Percentiles rank a stretch among this genome's conserved stretches.
phyloP scores from a whole-genome alignment of 2,888 invertebrate genomes.

The Cephalotes varians region DNA sequence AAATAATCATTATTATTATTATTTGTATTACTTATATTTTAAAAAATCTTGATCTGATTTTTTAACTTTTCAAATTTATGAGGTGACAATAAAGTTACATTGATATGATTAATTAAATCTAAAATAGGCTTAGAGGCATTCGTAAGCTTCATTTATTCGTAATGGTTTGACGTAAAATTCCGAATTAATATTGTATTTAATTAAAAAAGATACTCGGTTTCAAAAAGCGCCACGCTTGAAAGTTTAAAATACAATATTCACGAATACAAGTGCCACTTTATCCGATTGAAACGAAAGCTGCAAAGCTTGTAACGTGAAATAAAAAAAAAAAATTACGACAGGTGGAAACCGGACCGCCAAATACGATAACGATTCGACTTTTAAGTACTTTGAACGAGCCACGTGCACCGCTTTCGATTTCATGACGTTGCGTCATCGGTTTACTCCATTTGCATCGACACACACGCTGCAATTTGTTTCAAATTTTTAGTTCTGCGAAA shows the following conservation, averaged over 20 bases:
- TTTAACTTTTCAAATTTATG: not conserved
- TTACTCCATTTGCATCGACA: not conserved
- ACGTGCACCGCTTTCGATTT: conserved; percentile 6
- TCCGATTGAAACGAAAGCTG: not conserved
- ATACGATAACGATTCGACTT: not conserved
- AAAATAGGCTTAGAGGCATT: not conserved
- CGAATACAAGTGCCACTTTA: not conserved
- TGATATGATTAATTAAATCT: not conserved
- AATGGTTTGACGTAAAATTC: not conserved
- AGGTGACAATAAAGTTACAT: not conserved
- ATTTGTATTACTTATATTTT: not conserved
- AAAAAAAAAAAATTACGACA: conserved; percentile 12
- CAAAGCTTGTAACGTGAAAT: conserved; percentile 4
- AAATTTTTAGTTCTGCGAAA: not conserved
- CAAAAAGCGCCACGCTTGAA: not conserved
- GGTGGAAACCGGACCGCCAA: not conserved
- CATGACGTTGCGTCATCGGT: not conserved
- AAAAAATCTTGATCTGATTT: not conserved
- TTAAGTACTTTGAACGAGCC: conserved; percentile 5
- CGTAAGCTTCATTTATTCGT: not conserved
- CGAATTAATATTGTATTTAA: conserved; percentile 4
- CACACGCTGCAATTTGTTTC: not conserved
- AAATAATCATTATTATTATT: not conserved
- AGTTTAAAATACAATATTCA: not conserved
- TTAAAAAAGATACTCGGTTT: not conserved